Conservation (phyloP, 2,113 vertebrate genomes). For the Climacteris rufus region DNA sequence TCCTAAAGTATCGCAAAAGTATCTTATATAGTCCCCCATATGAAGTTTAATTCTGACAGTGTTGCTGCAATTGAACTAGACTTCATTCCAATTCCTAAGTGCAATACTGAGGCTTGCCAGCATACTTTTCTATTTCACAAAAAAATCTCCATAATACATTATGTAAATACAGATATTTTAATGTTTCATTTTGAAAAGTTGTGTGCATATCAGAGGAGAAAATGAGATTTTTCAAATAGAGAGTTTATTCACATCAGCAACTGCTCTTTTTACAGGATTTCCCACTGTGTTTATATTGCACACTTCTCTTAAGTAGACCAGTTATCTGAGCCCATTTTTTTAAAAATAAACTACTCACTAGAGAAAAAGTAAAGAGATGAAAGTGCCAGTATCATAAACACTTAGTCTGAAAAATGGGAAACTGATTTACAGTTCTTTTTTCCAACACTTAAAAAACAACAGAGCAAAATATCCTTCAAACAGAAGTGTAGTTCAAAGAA, state of each 20-base stretch:
- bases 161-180: not conserved
- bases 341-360: not conserved
- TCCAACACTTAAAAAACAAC: not conserved
- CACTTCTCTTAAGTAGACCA: not conserved
- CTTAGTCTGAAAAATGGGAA: not conserved
- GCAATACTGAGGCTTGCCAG: not conserved
- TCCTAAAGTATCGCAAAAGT: not conserved
- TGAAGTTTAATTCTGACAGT: not conserved
- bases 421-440: not conserved
- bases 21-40: not conserved
- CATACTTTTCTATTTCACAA: not conserved
- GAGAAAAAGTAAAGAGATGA: not conserved
- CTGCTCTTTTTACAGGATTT: not conserved
- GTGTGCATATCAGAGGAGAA: not conserved
- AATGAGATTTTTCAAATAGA: not conserved
- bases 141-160: not conserved
- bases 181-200: not conserved
- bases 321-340: not conserved
- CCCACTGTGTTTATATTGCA: not conserved
- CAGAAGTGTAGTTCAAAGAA: not conserved
- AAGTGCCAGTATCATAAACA: not conserved
- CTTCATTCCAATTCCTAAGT: not conserved
- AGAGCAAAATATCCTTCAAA: not conserved
- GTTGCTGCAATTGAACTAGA: not conserved
- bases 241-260: not conserved